phyloP scores from a whole-genome alignment of 2,113 vertebrate species.

The Jacana jacana region DNA sequence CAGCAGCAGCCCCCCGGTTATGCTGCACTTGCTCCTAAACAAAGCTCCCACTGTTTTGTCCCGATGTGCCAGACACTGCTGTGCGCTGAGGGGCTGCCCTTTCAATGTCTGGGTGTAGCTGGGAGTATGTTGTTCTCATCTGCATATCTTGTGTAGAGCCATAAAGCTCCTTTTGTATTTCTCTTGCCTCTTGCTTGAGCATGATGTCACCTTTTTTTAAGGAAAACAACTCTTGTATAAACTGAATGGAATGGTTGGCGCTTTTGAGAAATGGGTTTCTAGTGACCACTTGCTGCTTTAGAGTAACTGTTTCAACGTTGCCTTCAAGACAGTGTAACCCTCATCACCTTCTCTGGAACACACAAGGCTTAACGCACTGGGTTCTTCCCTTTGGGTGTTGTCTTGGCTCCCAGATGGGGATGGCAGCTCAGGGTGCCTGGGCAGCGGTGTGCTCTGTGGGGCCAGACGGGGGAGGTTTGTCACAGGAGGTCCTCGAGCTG shows the following conservation, averaged over 20 bases:
- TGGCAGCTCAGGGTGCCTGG: neutral
- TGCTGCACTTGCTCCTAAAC: constrained; percentile 9
- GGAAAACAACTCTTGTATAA: neutral
- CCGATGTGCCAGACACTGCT: constrained; percentile 39
- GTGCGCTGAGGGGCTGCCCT: constrained; percentile 20
- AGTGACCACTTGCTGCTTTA: neutral
- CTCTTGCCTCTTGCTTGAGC: constrained; percentile 34
- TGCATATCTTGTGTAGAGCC: constrained; percentile 10
- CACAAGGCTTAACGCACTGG: neutral
- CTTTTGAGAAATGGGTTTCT: neutral
- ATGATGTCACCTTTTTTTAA: constrained; percentile 44
- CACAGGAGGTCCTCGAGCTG: neutral
- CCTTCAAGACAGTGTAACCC: neutral
- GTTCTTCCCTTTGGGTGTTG: neutral
- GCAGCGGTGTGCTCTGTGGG: neutral
- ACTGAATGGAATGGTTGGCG: neutral
- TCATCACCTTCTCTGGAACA: neutral
- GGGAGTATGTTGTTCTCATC: constrained; percentile 4
- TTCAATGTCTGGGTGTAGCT: neutral
- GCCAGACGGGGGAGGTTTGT: neutral
- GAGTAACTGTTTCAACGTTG: neutral
- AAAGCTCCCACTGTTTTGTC: constrained; percentile 49
- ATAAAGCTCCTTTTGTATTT: constrained; percentile 64
- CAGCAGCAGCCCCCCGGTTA: neutral
- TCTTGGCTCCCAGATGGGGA: neutral